Percentiles rank a stretch among this genome's conserved stretches.
These are phyloP conservation scores for Mayetiola destructor DNA, from an alignment of 2,888 invertebrate genomes.

Conservation along the genomic window DNA sequence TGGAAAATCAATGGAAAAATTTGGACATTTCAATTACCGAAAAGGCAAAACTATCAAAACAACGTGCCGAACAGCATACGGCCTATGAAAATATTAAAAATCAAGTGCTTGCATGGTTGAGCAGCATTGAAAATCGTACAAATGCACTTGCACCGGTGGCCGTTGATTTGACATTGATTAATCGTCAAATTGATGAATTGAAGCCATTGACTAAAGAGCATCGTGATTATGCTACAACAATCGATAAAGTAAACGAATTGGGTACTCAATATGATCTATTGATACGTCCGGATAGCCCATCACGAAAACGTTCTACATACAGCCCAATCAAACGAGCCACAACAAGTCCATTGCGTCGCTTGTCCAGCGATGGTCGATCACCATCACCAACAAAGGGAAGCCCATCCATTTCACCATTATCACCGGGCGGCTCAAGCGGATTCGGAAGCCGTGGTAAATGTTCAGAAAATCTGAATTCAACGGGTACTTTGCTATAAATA, in stretches of 20 bases:
- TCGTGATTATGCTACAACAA: constrained; percentile 66
- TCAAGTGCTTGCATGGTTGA: constrained; percentile 71
- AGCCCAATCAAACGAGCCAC: constrained; percentile 69
- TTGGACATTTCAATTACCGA: constrained; percentile 69
- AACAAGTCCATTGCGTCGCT: constrained; percentile 41
- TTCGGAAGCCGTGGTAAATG: constrained; percentile 85
- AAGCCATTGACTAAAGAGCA: constrained; percentile 80
- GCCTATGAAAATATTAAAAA: constrained; percentile 74
- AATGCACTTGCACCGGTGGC: constrained; percentile 70
- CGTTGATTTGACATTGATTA: constrained; percentile 70
- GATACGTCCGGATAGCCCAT: constrained; percentile 66
- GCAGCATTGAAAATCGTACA: constrained; percentile 60
- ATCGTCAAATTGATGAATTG: constrained; percentile 68
- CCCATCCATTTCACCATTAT: constrained; percentile 55
- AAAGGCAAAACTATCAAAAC: constrained; percentile 66
- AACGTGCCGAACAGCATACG: constrained; percentile 69
- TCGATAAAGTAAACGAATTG: constrained; percentile 80
- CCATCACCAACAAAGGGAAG: constrained; percentile 63
- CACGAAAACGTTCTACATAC: constrained; percentile 53
- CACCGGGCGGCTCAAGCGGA: constrained; percentile 80
- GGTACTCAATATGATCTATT: constrained; percentile 76
- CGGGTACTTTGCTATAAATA: no score
- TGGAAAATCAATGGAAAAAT: constrained; percentile 83
- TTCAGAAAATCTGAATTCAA: no score
- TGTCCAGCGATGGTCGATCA: constrained; percentile 50